These are phyloP conservation scores for Trichogramma dendrolimi DNA, from an alignment of 2,888 invertebrate genomes.

Conservation along the genomic window DNA sequence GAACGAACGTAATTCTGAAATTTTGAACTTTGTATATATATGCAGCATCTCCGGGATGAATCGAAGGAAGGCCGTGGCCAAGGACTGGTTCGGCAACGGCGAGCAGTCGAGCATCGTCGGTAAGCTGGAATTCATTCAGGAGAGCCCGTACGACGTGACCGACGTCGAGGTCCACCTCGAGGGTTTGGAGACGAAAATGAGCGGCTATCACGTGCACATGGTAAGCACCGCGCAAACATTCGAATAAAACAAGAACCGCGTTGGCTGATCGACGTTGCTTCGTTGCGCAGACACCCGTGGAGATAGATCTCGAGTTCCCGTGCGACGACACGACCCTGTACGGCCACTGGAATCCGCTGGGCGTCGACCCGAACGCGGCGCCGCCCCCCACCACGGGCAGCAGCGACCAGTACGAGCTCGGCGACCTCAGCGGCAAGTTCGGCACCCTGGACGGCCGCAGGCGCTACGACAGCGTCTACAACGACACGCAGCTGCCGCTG, in stretches of 20 bases:
- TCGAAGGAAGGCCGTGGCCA: slow-evolving; percentile 77
- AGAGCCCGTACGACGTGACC: slow-evolving; percentile 79
- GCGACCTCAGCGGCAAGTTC: slow-evolving; percentile 82
- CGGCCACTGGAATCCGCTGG: slow-evolving; percentile 82
- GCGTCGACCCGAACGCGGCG: slow-evolving; percentile 61
- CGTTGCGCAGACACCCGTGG: slow-evolving; percentile 76
- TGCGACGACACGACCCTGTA: slow-evolving; percentile 79
- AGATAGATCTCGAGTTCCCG: slow-evolving; percentile 79
- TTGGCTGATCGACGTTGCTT: too few species aligned
- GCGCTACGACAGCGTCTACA: slow-evolving; percentile 60
- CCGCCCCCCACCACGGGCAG: slow-evolving; percentile 68
- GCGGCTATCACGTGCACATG: slow-evolving; percentile 78
- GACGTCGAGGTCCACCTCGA: slow-evolving; percentile 74
- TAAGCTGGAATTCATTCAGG: slow-evolving; percentile 77
- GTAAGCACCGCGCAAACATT: slow-evolving; percentile 51
- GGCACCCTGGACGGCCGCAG: slow-evolving; percentile 68
- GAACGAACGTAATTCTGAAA: not conserved
- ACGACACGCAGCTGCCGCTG: slow-evolving; percentile 77
- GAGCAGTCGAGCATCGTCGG: slow-evolving; percentile 64
- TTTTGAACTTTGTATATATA: not conserved
- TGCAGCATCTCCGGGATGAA: slow-evolving; percentile 69
- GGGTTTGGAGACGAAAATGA: slow-evolving; percentile 61
- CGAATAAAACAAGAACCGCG: too few species aligned
- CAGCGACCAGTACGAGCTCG: slow-evolving; percentile 81
- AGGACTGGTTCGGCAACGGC: slow-evolving; percentile 85